phyloP scores from a whole-genome alignment of 2,113 vertebrate genomes.

The Ciconia maguari region DNA sequence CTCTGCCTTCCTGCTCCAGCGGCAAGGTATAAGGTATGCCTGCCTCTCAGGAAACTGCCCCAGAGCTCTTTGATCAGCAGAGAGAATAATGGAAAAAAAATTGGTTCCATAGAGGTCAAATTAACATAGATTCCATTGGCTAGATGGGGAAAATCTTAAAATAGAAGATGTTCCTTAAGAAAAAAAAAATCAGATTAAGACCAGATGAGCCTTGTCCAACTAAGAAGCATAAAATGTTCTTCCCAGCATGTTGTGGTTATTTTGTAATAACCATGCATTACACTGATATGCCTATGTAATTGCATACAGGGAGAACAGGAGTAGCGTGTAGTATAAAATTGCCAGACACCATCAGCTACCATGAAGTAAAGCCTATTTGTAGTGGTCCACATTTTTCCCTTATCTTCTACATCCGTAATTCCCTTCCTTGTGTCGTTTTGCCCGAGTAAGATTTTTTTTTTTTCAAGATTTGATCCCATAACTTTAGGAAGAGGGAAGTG shows the following conservation, averaged over 20 bases:
- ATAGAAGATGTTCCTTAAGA: slow-evolving; percentile 63
- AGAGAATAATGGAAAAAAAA: not conserved
- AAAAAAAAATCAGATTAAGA: slow-evolving; percentile 43
- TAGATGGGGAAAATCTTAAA: slow-evolving; percentile 37
- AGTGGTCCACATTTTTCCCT: not conserved
- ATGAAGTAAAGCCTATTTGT: not conserved
- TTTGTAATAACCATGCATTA: slow-evolving; percentile 11
- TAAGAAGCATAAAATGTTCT: slow-evolving; percentile 32
- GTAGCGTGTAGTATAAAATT: not conserved
- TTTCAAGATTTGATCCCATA: not conserved
- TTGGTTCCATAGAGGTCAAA: not conserved
- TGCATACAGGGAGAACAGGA: slow-evolving; percentile 34
- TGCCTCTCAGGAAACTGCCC: not conserved
- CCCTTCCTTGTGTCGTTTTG: not conserved
- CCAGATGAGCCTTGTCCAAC: slow-evolving; percentile 65
- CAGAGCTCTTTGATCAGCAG: slow-evolving; percentile 37
- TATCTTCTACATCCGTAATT: not conserved
- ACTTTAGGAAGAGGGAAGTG: not conserved
- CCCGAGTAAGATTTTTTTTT: not conserved
- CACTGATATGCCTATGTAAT: slow-evolving; percentile 26
- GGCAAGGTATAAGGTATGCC: slow-evolving; percentile 1
- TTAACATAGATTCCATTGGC: slow-evolving; percentile 19
- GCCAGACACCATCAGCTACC: not conserved
- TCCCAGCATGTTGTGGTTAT: slow-evolving; percentile 21
- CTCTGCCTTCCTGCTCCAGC: not conserved